Evolutionary conservation across 1,140 invertebrate species (phyloP).

Genomic region (Drosophila paulistorum): DNA sequence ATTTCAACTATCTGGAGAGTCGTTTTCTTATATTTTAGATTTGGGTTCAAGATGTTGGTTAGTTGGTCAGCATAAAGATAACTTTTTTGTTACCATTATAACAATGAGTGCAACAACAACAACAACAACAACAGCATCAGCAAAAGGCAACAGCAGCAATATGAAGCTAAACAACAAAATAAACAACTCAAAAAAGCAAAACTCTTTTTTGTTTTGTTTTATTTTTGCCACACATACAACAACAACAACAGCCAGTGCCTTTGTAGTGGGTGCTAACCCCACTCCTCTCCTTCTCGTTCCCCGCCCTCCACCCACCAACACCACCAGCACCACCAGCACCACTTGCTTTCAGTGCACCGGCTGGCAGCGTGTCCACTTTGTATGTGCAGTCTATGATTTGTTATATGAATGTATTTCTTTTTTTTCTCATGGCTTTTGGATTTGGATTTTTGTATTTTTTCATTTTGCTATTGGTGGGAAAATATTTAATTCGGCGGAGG

Average conservation of each 20-base stretch:
- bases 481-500: slow-evolving; percentile 60
- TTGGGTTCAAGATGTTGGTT: neutral
- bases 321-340: no score
- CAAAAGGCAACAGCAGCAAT: slow-evolving; percentile 10
- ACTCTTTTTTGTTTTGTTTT: slow-evolving; percentile 10
- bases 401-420: slow-evolving; percentile 47
- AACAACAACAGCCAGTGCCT: slow-evolving; percentile 5
- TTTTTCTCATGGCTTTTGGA: slow-evolving; percentile 42
- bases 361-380: slow-evolving; percentile 56
- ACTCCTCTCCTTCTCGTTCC: neutral
- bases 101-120: slow-evolving; percentile 36
- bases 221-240: slow-evolving; percentile 1
- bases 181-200: slow-evolving; percentile 35
- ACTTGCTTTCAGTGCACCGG: neutral
- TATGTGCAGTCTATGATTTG: slow-evolving; percentile 69
- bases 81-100: slow-evolving; percentile 29
- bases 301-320: neutral
- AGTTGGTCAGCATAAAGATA: slow-evolving; percentile 2
- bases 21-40: no score
- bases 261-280: slow-evolving; percentile 16
- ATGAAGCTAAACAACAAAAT: slow-evolving; percentile 28
- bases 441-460: slow-evolving; percentile 28
- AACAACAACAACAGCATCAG: slow-evolving; percentile 19
- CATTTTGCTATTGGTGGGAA: slow-evolving; percentile 73
- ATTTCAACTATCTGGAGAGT: no score